phyloP scores from a whole-genome alignment of 2,888 invertebrate species.

The Melanophora roralis region DNA sequence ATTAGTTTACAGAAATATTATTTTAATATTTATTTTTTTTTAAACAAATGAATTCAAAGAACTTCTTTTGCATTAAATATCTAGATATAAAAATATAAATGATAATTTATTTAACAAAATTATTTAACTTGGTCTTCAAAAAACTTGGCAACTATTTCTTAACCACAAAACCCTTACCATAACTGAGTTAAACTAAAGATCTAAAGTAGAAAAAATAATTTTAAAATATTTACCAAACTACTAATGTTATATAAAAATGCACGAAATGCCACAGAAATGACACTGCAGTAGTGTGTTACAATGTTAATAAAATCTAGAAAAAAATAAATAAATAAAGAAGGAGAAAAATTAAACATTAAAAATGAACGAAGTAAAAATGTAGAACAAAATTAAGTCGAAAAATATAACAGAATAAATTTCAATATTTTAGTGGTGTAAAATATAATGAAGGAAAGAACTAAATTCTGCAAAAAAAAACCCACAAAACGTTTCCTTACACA shows the following conservation, averaged over 20 bases:
- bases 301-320: constrained; percentile 41
- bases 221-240: constrained; percentile 25
- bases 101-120: no score
- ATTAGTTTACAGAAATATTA: no score
- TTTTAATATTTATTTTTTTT: no score
- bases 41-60: no score
- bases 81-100: no score
- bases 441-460: constrained; percentile 31
- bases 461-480: not conserved
- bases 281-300: constrained; percentile 56
- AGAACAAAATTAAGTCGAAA: constrained; percentile 9
- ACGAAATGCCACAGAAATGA: constrained; percentile 60
- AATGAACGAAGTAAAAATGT: constrained; percentile 1
- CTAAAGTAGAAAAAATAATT: constrained; percentile 14
- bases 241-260: constrained; percentile 48
- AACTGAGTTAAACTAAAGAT: constrained; percentile 45
- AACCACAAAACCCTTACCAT: constrained; percentile 28
- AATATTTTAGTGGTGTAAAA: constrained; percentile 12
- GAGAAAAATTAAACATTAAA: not conserved
- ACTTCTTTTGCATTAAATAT: no score
- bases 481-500: not conserved
- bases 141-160: constrained; percentile 25
- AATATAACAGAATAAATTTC: constrained; percentile 1
- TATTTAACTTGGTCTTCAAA: not conserved
- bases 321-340: not conserved